A percentile compares a stretch with the other conserved stretches of the same genome.
Conservation (phyloP, 2,113 vertebrate genomes). For the Carlito syrichta region DNA sequence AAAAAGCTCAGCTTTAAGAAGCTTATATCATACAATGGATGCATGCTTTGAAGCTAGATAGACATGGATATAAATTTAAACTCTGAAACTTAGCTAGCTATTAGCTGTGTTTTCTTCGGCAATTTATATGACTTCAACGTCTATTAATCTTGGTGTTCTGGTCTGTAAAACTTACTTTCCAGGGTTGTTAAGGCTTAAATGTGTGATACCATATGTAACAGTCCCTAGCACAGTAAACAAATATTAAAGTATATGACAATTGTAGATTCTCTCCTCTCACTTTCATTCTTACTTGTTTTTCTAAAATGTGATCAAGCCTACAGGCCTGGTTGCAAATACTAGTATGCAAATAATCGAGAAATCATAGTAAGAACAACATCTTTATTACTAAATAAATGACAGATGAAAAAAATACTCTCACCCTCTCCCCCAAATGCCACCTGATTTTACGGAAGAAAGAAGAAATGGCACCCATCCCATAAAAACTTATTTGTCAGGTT, state of each 20-base stretch:
- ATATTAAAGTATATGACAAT: neutral
- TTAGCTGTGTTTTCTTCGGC: neutral
- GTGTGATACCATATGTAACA: neutral
- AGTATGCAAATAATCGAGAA: neutral
- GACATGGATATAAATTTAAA: neutral
- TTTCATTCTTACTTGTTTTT: neutral
- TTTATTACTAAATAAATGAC: neutral
- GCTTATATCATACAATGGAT: neutral
- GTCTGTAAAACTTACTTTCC: neutral
- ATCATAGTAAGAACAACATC: neutral
- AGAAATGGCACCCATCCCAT: neutral
- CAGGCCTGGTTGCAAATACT: neutral
- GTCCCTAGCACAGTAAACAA: neutral
- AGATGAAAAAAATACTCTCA: neutral
- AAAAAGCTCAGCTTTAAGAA: neutral
- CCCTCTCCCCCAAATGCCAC: neutral
- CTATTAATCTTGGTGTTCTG: neutral
- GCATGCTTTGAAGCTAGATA: neutral
- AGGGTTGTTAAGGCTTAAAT: neutral
- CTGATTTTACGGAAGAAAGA: neutral
- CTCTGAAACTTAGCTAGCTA: neutral
- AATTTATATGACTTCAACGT: slow-evolving; percentile 17
- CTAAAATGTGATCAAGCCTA: neutral
- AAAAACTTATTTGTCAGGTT: neutral
- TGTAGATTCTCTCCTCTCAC: neutral